Base-by-base conservation (phyloP, 2,797 vertebrate species). In the Danio tinwini region DNA sequence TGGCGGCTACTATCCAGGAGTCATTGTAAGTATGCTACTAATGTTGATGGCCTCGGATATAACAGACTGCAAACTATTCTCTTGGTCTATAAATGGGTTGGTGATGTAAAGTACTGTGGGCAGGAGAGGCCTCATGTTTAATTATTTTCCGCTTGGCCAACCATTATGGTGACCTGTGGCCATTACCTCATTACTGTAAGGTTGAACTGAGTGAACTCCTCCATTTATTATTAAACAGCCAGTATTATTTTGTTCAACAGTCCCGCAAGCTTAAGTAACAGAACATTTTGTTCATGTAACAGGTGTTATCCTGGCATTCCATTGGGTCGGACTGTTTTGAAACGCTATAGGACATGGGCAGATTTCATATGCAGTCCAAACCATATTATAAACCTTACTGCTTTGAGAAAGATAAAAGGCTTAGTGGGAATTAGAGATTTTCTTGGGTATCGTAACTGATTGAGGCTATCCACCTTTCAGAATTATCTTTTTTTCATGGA, bases 1-100 rank as follows among this genome's bases (percentile, higher is more conserved):
- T 65, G 97, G 97, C 87, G 97, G 97, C 82, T 99, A 98, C 93
- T 99, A 99, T 90, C 96, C 98, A 0, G 97, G 98, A 90, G 94
- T 97, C 87, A 98, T 99, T 87, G 97, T 99, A 94, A 98, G 98
- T 97, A 91, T 56, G 12, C 12, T 62, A 37, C 12, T 56, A 37
- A 76, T 53, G n/a, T 55, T 59, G 5, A 39, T 44, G 72, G 40
- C 4, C 13, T 44, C 47, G 42, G 29, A n/a, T 17, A 37, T 2
- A 64, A 40, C 21, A 58, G 44, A 52, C 65, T 42, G 49, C 37
- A 9, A 76, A 61, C 19, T 19, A 45, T 19, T n/a, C 6, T 79
- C 2, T 55, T 16, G 5, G 17, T 70, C 45, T 78, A 50, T 50
- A 40, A 42, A 77, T 59, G 53, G 13, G 50, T 64, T 79, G 53